A percentile compares a stretch with the other conserved stretches of the same genome.
Evolutionary conservation across 2,113 vertebrate genomes (phyloP).

Genomic region (Raja brachyura): DNA sequence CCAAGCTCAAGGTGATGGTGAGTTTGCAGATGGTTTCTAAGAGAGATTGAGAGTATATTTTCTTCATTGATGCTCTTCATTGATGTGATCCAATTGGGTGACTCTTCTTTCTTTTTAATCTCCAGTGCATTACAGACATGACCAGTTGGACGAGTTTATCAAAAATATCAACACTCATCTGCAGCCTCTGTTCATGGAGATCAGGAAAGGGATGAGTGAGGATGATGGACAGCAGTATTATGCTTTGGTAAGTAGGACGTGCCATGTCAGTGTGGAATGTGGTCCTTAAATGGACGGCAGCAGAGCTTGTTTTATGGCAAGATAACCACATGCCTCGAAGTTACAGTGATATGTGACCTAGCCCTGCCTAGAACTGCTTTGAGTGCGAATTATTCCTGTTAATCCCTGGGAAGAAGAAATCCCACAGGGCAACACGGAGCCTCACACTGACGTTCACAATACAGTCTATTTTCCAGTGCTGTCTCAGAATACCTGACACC

Average conservation of each 20-base stretch:
- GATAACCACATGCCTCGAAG: not conserved
- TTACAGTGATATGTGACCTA: not conserved
- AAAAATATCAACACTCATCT: slow-evolving; percentile 70
- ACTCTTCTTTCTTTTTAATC: slow-evolving; percentile 36
- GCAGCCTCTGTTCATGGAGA: slow-evolving; percentile 82
- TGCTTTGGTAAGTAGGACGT: slow-evolving; percentile 64
- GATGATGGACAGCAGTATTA: slow-evolving; percentile 68
- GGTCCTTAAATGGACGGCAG: not conserved
- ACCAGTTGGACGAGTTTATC: slow-evolving; percentile 79
- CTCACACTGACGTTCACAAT: not conserved
- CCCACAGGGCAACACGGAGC: too few relatives aligned
- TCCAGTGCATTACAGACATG: slow-evolving; percentile 58
- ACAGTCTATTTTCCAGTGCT: not conserved
- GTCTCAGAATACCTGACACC: not conserved
- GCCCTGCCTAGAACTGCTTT: not conserved
- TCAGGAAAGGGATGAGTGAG: slow-evolving; percentile 77
- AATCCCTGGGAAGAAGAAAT: not conserved
- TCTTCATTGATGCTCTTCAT: not conserved
- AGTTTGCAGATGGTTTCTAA: too few relatives aligned
- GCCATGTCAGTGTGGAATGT: not conserved
- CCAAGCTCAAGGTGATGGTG: too few relatives aligned
- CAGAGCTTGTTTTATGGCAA: not conserved
- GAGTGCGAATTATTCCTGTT: not conserved
- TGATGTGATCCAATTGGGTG: not conserved
- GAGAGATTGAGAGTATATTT: not conserved